Evolutionary conservation across 2,888 invertebrate genomes (phyloP).

Genomic region (Elegia similella): DNA sequence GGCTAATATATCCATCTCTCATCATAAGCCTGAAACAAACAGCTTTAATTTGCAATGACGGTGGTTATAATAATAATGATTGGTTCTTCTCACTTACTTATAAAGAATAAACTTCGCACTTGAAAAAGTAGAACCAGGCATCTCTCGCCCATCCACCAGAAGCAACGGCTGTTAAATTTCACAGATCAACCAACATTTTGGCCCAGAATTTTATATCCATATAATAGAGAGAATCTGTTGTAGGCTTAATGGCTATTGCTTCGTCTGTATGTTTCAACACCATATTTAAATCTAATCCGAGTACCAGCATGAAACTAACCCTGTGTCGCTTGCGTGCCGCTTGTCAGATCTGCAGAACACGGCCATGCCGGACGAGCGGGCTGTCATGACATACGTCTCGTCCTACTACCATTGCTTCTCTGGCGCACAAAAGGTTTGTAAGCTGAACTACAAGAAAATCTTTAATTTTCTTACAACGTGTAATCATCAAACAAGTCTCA

Average conservation of each 20-base stretch:
- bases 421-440: conserved; percentile 98
- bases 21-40: background rate
- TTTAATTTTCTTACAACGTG: background rate
- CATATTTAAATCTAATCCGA: background rate
- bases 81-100: too few relatives aligned
- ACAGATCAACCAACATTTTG: too few relatives aligned
- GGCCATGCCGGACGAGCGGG: conserved; percentile 99
- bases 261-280: background rate
- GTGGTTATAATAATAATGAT: too few relatives aligned
- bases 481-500: too few relatives aligned
- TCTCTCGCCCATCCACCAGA: too few relatives aligned
- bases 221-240: background rate
- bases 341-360: conserved; percentile 97
- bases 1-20: background rate
- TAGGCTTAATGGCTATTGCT: background rate
- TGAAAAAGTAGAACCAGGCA: too few relatives aligned
- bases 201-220: too few relatives aligned
- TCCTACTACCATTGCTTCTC: conserved; percentile 99
- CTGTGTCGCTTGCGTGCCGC: conserved; percentile 72
- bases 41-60: background rate
- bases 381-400: conserved; percentile 99
- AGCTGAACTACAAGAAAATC: background rate
- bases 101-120: too few relatives aligned
- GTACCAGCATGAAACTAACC: conserved; percentile 71
- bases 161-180: too few relatives aligned